These are phyloP conservation scores for Lepus americanus DNA, from an alignment of 2,113 vertebrate species.

Conservation along the genomic window DNA sequence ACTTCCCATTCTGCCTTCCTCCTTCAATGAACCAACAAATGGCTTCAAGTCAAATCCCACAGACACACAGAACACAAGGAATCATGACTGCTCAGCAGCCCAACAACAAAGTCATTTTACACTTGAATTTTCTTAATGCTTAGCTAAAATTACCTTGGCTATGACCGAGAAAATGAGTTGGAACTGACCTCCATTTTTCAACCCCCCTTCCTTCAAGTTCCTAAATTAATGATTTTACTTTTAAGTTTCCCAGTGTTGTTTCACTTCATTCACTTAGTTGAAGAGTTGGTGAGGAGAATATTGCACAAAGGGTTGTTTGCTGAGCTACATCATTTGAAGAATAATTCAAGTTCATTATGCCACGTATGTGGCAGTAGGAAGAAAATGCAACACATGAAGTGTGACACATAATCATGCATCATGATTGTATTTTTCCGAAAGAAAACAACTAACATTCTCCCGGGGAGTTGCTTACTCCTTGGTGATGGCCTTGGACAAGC, in stretches of 20 bases:
- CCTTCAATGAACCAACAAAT: not conserved
- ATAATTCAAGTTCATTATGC: conserved; percentile 43
- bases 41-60: not conserved
- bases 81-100: not conserved
- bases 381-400: not conserved
- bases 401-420: not conserved
- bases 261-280: conserved; percentile 15
- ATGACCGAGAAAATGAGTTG: not conserved
- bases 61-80: not conserved
- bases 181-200: not conserved
- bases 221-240: not conserved
- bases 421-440: not conserved
- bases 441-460: not conserved
- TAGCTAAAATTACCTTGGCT: not conserved
- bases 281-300: not conserved
- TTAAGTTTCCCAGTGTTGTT: not conserved
- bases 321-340: conserved; percentile 51
- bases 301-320: not conserved
- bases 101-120: not conserved
- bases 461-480: not conserved
- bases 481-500: conserved; percentile 40
- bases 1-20: not conserved
- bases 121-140: not conserved
- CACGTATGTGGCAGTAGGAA: not conserved
- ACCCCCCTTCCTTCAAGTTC: not conserved